Conservation (phyloP, 2,888 invertebrate species). For the Cosmia pyralina region DNA sequence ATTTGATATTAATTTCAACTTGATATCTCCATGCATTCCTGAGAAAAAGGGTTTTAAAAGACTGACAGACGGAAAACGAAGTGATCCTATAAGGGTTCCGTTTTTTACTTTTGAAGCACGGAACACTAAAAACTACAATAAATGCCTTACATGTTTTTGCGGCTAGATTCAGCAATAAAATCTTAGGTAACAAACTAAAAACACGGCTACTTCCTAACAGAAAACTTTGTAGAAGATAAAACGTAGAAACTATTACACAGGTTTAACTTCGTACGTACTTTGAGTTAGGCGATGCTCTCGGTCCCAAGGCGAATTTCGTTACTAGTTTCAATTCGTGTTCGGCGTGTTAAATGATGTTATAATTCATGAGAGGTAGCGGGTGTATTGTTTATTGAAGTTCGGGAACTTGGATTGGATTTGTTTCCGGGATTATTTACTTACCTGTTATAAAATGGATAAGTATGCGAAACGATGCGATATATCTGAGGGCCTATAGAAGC, state of each 20-base stretch:
- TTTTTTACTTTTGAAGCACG: too few relatives aligned
- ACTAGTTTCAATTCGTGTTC: constrained; percentile 58
- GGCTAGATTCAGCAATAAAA: constrained; percentile 49
- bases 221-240: constrained; percentile 67
- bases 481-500: too few relatives aligned
- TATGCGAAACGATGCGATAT: too few relatives aligned
- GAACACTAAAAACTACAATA: constrained; percentile 38
- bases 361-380: constrained; percentile 43
- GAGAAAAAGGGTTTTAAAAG: too few relatives aligned
- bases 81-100: too few relatives aligned
- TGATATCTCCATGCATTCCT: too few relatives aligned
- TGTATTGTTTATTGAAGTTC: constrained; percentile 19
- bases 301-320: constrained; percentile 65
- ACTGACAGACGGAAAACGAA: too few relatives aligned
- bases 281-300: constrained; percentile 63
- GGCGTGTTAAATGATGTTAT: constrained; percentile 43
- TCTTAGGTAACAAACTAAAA: constrained; percentile 53
- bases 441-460: not conserved
- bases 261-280: constrained; percentile 65
- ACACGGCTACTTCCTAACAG: constrained; percentile 48
- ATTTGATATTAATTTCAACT: too few relatives aligned
- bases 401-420: constrained; percentile 6
- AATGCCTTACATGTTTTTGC: constrained; percentile 21
- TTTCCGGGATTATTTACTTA: not conserved
- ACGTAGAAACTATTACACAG: constrained; percentile 67